A percentile compares a stretch with the other conserved stretches of the same genome.
Conservation (phyloP, 1,140 invertebrate species). For the Danaus plexippus region DNA sequence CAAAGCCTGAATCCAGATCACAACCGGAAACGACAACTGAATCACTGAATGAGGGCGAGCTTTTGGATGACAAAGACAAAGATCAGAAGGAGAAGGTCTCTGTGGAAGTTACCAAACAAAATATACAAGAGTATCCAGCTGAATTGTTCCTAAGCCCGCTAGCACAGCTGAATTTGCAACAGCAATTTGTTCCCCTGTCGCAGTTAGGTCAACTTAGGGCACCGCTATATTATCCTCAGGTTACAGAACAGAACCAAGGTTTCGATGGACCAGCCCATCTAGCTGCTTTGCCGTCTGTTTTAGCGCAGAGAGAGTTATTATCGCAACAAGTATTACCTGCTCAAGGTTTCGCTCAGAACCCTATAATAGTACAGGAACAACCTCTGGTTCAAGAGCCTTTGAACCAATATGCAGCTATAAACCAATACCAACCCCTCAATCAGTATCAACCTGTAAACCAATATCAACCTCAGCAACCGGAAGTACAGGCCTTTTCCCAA, state of each 20-base stretch:
- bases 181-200: conserved; percentile 40
- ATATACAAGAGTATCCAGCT: conserved; percentile 53
- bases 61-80: conserved; percentile 31
- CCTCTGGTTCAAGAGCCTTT: conserved; percentile 25
- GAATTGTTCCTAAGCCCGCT: conserved; percentile 52
- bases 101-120: conserved; percentile 57
- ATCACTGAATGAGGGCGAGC: conserved; percentile 44
- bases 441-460: conserved; percentile 16
- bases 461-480: conserved; percentile 20
- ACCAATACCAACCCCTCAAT: conserved; percentile 26
- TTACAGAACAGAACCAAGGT: conserved; percentile 27
- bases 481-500: conserved; percentile 26
- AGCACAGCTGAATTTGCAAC: conserved; percentile 47
- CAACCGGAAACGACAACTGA: conserved; percentile 38
- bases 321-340: conserved; percentile 29
- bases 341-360: conserved; percentile 34
- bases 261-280: conserved; percentile 53
- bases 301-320: conserved; percentile 46
- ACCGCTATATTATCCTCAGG: conserved; percentile 34
- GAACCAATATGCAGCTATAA: conserved; percentile 28
- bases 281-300: conserved; percentile 50
- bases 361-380: conserved; percentile 36
- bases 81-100: conserved; percentile 37
- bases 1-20: conserved; percentile 30
- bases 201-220: conserved; percentile 45